phyloP scores from a whole-genome alignment of 2,888 invertebrate species.

The Trilocha varians region DNA sequence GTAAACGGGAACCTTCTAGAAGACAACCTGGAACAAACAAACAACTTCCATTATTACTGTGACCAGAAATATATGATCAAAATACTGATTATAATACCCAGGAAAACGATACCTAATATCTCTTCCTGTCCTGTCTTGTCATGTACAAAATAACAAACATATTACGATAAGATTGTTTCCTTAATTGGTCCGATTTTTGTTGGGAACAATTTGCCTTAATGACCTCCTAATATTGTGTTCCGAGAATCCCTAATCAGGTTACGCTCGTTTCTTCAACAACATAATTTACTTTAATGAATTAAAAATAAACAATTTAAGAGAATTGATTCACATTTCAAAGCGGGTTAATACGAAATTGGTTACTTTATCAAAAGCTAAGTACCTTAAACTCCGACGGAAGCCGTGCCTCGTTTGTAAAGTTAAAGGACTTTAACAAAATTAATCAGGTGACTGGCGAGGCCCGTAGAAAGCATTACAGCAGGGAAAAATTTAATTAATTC shows the following conservation, averaged over 20 bases:
- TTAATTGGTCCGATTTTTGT: neutral
- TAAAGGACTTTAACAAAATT: conserved; percentile 47
- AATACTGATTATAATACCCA: neutral
- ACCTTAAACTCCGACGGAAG: neutral
- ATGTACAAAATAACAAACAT: no score
- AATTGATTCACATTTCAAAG: neutral
- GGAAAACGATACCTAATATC: no score
- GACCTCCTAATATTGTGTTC: neutral
- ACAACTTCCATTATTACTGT: neutral
- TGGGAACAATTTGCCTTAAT: neutral
- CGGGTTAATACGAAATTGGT: neutral
- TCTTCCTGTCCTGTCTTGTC: no score
- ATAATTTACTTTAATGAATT: neutral
- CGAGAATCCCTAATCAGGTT: no score
- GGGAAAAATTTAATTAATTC: conserved; percentile 58
- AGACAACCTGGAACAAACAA: conserved; percentile 80
- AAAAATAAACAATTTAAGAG: neutral
- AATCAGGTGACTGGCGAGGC: conserved; percentile 38
- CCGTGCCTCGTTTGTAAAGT: conserved; percentile 33
- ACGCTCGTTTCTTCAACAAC: no score
- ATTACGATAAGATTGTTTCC: no score
- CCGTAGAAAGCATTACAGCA: conserved; percentile 28
- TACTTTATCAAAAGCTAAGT: neutral
- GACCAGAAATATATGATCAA: neutral
- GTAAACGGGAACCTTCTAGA: conserved; percentile 86